phyloP scores from a whole-genome alignment of 2,113 vertebrate species.

The Morphnarchus princeps region DNA sequence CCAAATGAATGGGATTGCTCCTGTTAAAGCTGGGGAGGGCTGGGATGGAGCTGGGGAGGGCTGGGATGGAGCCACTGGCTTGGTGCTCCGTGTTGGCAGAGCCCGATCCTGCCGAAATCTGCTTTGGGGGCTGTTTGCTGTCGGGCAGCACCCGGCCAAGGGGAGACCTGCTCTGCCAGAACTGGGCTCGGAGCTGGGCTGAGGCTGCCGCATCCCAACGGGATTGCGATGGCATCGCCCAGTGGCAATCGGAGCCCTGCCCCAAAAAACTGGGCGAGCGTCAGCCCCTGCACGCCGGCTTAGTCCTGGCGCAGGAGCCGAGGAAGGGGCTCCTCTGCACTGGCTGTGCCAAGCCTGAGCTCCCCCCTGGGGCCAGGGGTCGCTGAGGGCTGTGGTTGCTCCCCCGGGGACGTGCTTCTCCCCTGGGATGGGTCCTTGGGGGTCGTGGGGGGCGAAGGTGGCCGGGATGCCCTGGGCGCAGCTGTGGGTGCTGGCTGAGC shows the following conservation, averaged over 20 bases:
- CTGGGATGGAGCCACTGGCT: background rate
- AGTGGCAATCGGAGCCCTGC: accelerated
- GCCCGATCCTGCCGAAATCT: background rate
- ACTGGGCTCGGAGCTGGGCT: background rate
- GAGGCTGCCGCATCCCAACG: accelerated
- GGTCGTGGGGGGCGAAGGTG: background rate
- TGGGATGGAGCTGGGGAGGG: background rate
- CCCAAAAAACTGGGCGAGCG: accelerated
- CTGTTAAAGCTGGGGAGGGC: background rate
- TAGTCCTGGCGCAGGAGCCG: accelerated
- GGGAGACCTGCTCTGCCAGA: background rate
- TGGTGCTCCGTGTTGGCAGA: accelerated
- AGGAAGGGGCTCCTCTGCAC: background rate
- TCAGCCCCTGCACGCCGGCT: no score
- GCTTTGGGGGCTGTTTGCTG: background rate
- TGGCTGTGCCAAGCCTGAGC: background rate
- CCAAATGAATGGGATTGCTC: constrained; percentile 43
- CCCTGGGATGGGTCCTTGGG: accelerated
- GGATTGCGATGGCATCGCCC: accelerated
- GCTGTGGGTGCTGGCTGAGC: background rate
- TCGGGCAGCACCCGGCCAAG: background rate
- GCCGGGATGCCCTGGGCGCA: background rate
- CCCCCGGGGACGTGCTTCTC: background rate
- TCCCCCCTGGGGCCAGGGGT: background rate
- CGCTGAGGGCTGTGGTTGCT: background rate